These are phyloP conservation scores for Stigmatopora argus DNA, from an alignment of 2,113 vertebrate genomes.

Conservation along the genomic window DNA sequence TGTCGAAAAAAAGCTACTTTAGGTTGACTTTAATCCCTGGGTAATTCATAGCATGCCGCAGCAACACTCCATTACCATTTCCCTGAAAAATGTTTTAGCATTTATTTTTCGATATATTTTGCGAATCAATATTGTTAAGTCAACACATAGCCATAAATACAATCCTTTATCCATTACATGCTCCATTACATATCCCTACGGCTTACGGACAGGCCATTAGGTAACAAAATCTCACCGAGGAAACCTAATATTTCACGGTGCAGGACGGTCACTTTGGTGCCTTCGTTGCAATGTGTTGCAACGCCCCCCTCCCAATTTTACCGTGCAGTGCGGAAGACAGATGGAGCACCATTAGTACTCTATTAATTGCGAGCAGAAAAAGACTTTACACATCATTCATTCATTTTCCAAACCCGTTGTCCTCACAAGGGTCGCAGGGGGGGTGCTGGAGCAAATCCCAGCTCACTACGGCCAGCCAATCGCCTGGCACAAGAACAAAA, in stretches of 20 bases:
- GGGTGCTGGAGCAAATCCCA: no score
- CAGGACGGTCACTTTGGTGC: conserved; percentile 40
- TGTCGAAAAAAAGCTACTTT: conserved; percentile 14
- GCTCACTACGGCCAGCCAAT: no score
- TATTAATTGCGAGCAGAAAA: conserved; percentile 76
- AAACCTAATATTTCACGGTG: conserved; percentile 51
- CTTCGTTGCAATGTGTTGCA: conserved; percentile 25
- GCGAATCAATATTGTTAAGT: conserved; percentile 53
- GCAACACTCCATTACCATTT: conserved; percentile 32
- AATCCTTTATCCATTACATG: conserved; percentile 62
- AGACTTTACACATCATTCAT: conserved; percentile 72
- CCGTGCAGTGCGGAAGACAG: conserved; percentile 45
- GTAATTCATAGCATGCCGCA: conserved; percentile 14
- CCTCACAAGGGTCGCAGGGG: no score
- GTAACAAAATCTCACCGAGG: conserved; percentile 58
- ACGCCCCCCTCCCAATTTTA: conserved; percentile 43
- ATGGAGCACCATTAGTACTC: conserved; percentile 66
- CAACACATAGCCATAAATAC: conserved; percentile 62
- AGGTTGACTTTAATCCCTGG: background rate
- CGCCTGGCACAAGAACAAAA: no score
- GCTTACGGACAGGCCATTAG: conserved; percentile 60
- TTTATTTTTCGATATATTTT: conserved; percentile 31
- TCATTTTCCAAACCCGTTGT: no score
- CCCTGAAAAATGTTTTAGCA: conserved; percentile 21
- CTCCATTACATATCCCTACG: conserved; percentile 62